These are phyloP conservation scores for Sarcophaga caerulescens DNA, from an alignment of 2,888 invertebrate species.

Conservation along the genomic window DNA sequence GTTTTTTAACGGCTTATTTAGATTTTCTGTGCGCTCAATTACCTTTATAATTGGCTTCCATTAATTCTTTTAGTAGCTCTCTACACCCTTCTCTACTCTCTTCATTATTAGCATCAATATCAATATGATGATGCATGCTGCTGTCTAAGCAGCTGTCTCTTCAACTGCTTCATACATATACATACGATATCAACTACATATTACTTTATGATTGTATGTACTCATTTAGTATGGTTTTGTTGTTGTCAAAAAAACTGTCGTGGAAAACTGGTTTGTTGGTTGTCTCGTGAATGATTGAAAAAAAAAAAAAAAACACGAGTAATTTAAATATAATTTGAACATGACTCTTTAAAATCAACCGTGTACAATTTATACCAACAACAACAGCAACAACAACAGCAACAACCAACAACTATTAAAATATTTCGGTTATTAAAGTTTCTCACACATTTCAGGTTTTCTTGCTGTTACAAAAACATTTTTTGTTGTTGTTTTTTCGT, in stretches of 20 bases:
- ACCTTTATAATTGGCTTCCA: conserved; percentile 52
- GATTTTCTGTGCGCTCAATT: conserved; percentile 47
- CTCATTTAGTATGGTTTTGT: neutral
- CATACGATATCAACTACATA: neutral
- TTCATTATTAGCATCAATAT: conserved; percentile 28
- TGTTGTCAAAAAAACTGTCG: neutral
- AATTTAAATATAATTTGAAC: neutral
- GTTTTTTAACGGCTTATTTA: neutral
- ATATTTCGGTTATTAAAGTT: conserved; percentile 30
- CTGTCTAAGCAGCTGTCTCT: conserved; percentile 31
- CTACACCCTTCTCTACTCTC: too few relatives aligned
- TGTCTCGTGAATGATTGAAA: neutral
- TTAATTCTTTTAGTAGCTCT: conserved; percentile 27
- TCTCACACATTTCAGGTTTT: conserved; percentile 57
- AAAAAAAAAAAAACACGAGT: conserved; percentile 3
- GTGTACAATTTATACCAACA: conserved; percentile 1
- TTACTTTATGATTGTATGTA: neutral
- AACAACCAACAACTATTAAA: conserved; percentile 13
- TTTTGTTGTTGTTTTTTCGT: neutral
- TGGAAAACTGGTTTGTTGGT: neutral
- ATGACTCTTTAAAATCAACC: neutral
- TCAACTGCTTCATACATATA: neutral
- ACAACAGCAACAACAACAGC: conserved; percentile 20
- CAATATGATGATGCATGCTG: conserved; percentile 13
- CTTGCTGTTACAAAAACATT: neutral